Evolutionary conservation across 2,797 vertebrate species (phyloP), one percentile per base, ranked within the genome.

Genomic region (Bufotes viridis): DNA sequence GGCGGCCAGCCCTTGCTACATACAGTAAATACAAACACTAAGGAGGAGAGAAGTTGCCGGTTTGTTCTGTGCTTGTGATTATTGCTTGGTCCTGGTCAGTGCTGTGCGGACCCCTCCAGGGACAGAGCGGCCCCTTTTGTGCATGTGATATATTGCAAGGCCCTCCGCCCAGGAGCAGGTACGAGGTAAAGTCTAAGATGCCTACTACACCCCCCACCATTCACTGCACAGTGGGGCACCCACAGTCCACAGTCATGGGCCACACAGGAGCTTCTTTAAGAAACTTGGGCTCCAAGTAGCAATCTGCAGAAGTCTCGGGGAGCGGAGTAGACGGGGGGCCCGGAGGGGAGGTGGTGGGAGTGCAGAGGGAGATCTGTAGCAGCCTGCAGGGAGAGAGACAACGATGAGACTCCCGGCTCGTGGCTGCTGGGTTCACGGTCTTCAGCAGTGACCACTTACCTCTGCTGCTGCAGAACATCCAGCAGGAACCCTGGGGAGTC

Each of bases 401-500:
- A 42, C 5, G 11, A 49, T 81, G 26, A 81, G 58, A 81, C 12
- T 17, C 69, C 2, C 13, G 13, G 0, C 24, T 11, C 4, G 24
- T 1, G 9, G 24, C 67, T 5, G 13, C 67, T 29, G 26, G 24
- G 26, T n/a, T n/a, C 7, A 14, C 67, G 7, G 67, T 6, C 3
- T 7, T 29, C 12, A 3, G 67, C 12, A 17, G 6, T 1, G 2
- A 7, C 7, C 7, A 11, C 87, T 81, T 20, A 88, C 87, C 67
- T 53, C 53, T 88, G 87, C 82, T 88, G 87, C 76, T 74, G 87
- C 53, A 84, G 53, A 2, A 84, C 82, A 24, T 74, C 82, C 26
- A 84, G 82, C 24, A 85, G 53, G 7, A 88, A 51, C 2, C 57
- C 76, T 15, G 29, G 75, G 7, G 82, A 34, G 29, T 63, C 70